Base-by-base conservation (phyloP, 2,113 vertebrate genomes). In the Merops nubicus region DNA sequence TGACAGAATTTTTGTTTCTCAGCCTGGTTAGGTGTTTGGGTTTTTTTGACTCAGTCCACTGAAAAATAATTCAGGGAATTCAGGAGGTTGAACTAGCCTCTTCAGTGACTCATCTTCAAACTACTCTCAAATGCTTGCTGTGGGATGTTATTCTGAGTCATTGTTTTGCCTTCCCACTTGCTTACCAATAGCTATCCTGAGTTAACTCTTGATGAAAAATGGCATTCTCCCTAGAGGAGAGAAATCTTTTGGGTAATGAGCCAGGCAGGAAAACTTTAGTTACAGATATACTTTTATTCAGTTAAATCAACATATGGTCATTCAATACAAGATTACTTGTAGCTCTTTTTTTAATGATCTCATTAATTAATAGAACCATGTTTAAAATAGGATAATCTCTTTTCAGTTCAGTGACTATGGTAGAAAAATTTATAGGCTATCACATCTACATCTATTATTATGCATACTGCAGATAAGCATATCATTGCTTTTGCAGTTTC, bases 161-260 rank as follows among this genome's bases (percentile, higher is more conserved):
- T 38, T 50, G n/a, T 87, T 86, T 80, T 94, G 48, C 78, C 74
- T 69, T 95, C 73, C 56, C 62, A 78, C 74, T 92, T 91, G 62
- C 93, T 87, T 95, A 91, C 87, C 65, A 93, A 65, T 73, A 89
- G 13, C 22, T 76, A 15, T 42, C 16, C 62, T 53, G 38, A 83
- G 87, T 91, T 94, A 94, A 87, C 80, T 89, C 67, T 51, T 93
- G 83, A 90, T 87, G 62, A 82, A 94, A 91, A 89, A 89, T 80
- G 1, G 25, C 54, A 40, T 74, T 81, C 22, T 74, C 26, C 56
- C 33, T 82, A 93, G 75, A 85, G 54, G 70, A 77, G 12, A 64
- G 23, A 85, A 84, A 14, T 14, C 36, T 80, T 9, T 77, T 83
- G 33, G 43, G 34, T 89, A 88, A 33, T 70, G 42, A 95, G 33